Evolutionary conservation across 2,113 vertebrate species (phyloP), one percentile per base, ranked within the genome.

Genomic region (Hippopotamus amphibius): DNA sequence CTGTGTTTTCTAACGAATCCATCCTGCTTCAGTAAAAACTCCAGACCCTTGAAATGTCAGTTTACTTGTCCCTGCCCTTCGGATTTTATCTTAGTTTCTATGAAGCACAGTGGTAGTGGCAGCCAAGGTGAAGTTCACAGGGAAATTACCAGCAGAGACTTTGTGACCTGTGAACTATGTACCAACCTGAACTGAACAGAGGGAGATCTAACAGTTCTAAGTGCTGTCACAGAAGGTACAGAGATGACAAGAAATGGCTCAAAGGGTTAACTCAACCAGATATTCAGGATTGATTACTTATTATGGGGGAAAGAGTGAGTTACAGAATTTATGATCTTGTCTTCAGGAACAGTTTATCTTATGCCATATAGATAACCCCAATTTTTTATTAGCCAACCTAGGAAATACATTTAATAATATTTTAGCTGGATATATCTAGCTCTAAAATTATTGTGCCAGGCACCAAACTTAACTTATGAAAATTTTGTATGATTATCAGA

Each of bases 321-420:
- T 76, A 22, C 6, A 77, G 22, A 76, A 77, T 77, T 63, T 92
- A 53, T 53, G 7, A n/a, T 81, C 19, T 80, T 53, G 10, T 66
- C 2, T 13, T 87, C 30, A 21, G 53, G 24, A 90, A n/a, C 24
- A 89, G 21, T 68, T 41, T 76, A 76, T 15, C 53, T 50, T 74
- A 59, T 6, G 0, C 37, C 74, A 72, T 66, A 77, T 21, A 74
- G n/a, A 95, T 26, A 82, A 82, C 5, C 11, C 3, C 8, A 48
- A 48, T 83, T 48, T 55, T 55, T 21, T 41, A 71, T 91, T 91
- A 82, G 50, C 11, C 30, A 55, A 55, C 24, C 41, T 71, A 33
- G 33, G 46, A 79, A 74, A 68, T 88, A 26, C 4, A 59, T 43
- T 93, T 89, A 66, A 33, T 63, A 93, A 55, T 94, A 91, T 83